A percentile compares a stretch with the other conserved stretches of the same genome.
Evolutionary conservation across 2,888 invertebrate genomes (phyloP).

Genomic region (Empis stercorea): DNA sequence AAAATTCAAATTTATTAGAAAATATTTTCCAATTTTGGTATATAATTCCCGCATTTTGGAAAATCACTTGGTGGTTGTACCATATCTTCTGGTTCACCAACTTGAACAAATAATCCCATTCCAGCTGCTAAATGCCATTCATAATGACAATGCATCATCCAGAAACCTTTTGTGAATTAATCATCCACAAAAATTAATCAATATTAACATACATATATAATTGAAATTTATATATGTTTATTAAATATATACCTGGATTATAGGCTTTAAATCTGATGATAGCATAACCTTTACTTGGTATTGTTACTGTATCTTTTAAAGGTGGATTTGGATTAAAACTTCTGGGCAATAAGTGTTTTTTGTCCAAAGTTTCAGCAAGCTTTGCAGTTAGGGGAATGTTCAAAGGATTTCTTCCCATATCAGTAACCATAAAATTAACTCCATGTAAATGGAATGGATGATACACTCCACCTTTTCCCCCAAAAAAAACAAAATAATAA

Average conservation of each 20-base stretch:
- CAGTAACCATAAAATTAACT: conserved; percentile 28
- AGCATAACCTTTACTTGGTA: conserved; percentile 26
- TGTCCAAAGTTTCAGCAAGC: conserved; percentile 19
- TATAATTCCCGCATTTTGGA: conserved; percentile 64
- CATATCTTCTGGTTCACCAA: conserved; percentile 47
- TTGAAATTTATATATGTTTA: too few species aligned
- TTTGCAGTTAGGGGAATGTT: conserved; percentile 16
- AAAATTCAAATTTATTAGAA: too few species aligned
- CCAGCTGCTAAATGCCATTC: conserved; percentile 25
- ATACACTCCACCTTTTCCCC: conserved; percentile 23
- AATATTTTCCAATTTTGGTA: conserved; percentile 20
- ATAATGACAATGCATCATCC: conserved; percentile 26
- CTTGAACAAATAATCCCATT: conserved; percentile 24
- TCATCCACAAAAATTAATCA: too few species aligned
- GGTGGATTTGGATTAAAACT: conserved; percentile 15
- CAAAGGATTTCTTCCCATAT: conserved; percentile 18
- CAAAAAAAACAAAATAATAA: too few species aligned
- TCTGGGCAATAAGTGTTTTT: conserved; percentile 12
- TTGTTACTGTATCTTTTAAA: conserved; percentile 29
- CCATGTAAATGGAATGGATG: conserved; percentile 34
- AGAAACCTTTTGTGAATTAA: too few species aligned
- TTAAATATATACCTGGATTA: conserved; percentile 23
- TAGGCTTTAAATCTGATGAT: conserved; percentile 22
- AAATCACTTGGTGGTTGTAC: conserved; percentile 53
- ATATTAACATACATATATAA: too few species aligned